A percentile compares a stretch with the other conserved stretches of the same genome.
These are phyloP conservation scores for Cyphomyrmex costatus DNA, from an alignment of 1,140 invertebrate genomes.

Conservation along the genomic window DNA sequence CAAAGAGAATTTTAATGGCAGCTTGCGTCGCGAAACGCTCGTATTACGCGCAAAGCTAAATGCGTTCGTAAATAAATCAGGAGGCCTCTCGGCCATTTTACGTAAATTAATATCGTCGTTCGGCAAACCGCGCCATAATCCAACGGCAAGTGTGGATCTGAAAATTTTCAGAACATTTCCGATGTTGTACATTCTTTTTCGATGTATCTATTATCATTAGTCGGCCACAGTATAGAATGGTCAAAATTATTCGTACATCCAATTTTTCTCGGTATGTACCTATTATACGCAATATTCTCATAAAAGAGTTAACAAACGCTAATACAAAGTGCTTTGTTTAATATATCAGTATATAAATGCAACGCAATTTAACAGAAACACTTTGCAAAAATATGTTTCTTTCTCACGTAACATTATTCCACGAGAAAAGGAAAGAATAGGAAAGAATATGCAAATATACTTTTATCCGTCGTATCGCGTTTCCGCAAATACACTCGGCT, in stretches of 20 bases:
- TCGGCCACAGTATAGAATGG: not conserved
- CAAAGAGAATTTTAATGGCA: constrained; percentile 58
- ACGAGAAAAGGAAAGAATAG: not conserved
- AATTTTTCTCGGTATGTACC: not conserved
- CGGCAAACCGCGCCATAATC: not conserved
- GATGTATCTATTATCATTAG: not conserved
- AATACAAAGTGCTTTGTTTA: not conserved
- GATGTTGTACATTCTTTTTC: not conserved
- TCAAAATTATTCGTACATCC: not conserved
- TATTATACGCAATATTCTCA: too few species aligned
- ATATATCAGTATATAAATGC: not conserved
- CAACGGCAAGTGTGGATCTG: not conserved
- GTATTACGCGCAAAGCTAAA: constrained; percentile 35
- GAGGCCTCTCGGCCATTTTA: constrained; percentile 11
- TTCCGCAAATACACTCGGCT: not conserved
- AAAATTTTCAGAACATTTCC: not conserved
- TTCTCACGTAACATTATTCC: not conserved
- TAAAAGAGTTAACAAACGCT: not conserved
- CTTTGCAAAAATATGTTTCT: not conserved
- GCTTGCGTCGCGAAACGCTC: constrained; percentile 28
- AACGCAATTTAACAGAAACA: not conserved
- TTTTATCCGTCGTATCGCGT: not conserved
- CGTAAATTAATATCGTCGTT: constrained; percentile 45
- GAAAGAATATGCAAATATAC: not conserved
- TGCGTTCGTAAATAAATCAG: constrained; percentile 45